phyloP scores from a whole-genome alignment of 2,797 vertebrate genomes.

The Schizothorax lantsangensis region DNA sequence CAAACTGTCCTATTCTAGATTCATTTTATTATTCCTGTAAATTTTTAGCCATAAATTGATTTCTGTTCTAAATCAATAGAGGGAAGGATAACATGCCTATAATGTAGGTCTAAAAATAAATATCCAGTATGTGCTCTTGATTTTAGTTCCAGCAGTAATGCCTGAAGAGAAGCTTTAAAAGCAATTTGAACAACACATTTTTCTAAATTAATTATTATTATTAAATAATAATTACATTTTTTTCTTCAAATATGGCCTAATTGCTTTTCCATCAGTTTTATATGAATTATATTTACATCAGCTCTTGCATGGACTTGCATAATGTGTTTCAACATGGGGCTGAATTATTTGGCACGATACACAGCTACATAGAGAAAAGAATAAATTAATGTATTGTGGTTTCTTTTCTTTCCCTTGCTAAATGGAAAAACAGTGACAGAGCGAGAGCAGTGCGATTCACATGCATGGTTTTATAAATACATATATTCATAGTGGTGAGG shows the following conservation, averaged over 20 bases:
- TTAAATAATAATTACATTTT: neutral
- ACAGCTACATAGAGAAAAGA: neutral
- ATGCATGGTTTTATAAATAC: slow-evolving; percentile 26
- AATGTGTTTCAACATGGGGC: neutral
- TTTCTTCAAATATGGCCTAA: neutral
- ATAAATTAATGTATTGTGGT: neutral
- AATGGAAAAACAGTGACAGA: neutral
- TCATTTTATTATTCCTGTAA: neutral
- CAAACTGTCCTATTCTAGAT: neutral
- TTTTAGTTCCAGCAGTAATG: slow-evolving; percentile 29
- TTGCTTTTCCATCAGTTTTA: neutral
- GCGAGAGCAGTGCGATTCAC: neutral
- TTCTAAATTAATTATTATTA: too few relatives aligned
- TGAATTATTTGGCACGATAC: neutral
- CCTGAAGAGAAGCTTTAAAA: neutral
- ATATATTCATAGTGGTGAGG: slow-evolving; percentile 19
- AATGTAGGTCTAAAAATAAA: neutral
- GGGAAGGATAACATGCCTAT: too few relatives aligned
- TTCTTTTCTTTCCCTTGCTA: slow-evolving; percentile 17
- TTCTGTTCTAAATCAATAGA: neutral
- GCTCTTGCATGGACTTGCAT: neutral
- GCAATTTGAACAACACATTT: slow-evolving; percentile 13
- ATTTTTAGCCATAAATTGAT: neutral
- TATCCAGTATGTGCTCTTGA: neutral
- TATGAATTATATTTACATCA: neutral